phyloP scores from a whole-genome alignment of 2,113 vertebrate species.

The Rhabdomys dilectus region DNA sequence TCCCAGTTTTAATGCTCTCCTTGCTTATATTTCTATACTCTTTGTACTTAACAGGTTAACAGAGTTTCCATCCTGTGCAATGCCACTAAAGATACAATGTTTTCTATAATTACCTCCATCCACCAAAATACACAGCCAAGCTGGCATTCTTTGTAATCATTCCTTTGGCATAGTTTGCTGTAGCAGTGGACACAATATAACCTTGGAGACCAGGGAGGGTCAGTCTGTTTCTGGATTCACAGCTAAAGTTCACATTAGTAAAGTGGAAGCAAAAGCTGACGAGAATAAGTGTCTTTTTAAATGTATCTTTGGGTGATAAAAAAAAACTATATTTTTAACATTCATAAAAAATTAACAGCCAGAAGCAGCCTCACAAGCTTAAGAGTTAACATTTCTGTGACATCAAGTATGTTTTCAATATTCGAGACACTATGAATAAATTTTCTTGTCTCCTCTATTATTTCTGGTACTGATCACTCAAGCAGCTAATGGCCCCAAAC shows the following conservation, averaged over 20 bases:
- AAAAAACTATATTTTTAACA: conserved; percentile 31
- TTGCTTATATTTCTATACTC: conserved; percentile 54
- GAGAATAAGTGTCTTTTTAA: conserved; percentile 2
- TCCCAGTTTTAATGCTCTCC: neutral
- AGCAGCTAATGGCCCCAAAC: conserved; percentile 59
- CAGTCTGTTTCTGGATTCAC: neutral
- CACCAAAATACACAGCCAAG: conserved; percentile 28
- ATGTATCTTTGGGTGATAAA: neutral
- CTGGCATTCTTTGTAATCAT: neutral
- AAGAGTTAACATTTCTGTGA: conserved; percentile 37
- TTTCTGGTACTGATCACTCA: conserved; percentile 46
- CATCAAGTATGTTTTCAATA: conserved; percentile 41
- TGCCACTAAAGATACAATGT: conserved; percentile 49
- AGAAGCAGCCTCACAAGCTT: neutral
- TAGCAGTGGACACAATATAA: neutral
- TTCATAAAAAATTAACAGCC: conserved; percentile 2
- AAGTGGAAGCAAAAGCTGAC: neutral
- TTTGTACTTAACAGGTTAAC: conserved; percentile 53
- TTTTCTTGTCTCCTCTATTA: conserved; percentile 47
- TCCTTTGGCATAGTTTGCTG: conserved; percentile 4
- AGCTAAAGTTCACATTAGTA: neutral
- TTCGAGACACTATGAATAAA: conserved; percentile 45
- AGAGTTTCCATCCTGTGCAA: conserved; percentile 51
- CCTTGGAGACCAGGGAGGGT: neutral
- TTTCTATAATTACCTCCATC: conserved; percentile 43